phyloP scores from a whole-genome alignment of 2,888 invertebrate genomes.

The Syrista parreyssii region DNA sequence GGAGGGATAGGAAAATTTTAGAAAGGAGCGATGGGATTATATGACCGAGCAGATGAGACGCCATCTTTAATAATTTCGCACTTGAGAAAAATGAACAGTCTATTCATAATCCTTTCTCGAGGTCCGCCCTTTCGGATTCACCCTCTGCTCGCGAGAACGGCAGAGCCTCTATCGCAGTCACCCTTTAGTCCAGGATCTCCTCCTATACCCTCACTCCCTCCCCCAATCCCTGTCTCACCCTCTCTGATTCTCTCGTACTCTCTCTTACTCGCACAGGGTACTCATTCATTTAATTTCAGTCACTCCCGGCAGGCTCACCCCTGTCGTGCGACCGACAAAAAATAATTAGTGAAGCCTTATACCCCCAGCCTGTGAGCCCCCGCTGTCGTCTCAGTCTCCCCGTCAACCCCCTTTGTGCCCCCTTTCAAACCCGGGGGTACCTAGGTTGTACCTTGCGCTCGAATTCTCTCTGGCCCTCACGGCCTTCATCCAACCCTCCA shows the following conservation, averaged over 20 bases:
- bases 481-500: slow-evolving; percentile 25
- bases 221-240: slow-evolving; percentile 14
- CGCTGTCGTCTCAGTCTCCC: slow-evolving; percentile 26
- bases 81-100: slow-evolving; percentile 47
- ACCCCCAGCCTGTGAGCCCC: slow-evolving; percentile 36
- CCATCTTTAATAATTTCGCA: slow-evolving; percentile 46
- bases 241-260: slow-evolving; percentile 12
- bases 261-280: slow-evolving; percentile 38
- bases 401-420: slow-evolving; percentile 32
- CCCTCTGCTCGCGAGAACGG: slow-evolving; percentile 16
- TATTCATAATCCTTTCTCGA: slow-evolving; percentile 46
- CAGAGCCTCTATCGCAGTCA: slow-evolving; percentile 11
- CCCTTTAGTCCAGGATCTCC: slow-evolving; percentile 3
- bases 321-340: slow-evolving; percentile 64
- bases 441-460: slow-evolving; percentile 56
- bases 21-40: background rate
- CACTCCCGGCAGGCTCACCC: slow-evolving; percentile 61
- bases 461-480: slow-evolving; percentile 47
- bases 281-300: slow-evolving; percentile 65
- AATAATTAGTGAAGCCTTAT: slow-evolving; percentile 66
- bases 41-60: slow-evolving; percentile 9
- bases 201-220: background rate
- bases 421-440: slow-evolving; percentile 56
- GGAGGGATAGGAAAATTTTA: background rate
- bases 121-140: slow-evolving; percentile 15